These are phyloP conservation scores for Mycalesis mineus DNA, from an alignment of 2,888 invertebrate species.

Conservation along the genomic window DNA sequence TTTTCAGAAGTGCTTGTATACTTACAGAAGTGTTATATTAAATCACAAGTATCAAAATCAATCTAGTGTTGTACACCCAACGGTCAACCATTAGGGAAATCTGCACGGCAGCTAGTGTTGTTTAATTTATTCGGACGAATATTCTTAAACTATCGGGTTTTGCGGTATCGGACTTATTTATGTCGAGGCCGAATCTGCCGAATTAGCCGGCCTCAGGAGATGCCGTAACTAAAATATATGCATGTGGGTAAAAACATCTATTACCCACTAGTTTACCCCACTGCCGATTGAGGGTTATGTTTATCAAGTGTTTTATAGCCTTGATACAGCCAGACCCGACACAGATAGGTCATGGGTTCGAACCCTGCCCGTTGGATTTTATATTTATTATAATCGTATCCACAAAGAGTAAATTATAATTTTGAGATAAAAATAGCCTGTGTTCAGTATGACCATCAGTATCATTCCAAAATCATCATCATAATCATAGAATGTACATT, in stretches of 20 bases:
- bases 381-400: too few species aligned
- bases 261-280: neutral
- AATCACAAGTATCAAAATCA: slow-evolving; percentile 43
- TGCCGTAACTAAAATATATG: slow-evolving; percentile 24
- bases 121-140: slow-evolving; percentile 75
- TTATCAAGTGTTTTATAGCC: too few species aligned
- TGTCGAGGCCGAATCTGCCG: slow-evolving; percentile 38
- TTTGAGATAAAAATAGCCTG: too few species aligned
- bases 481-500: too few species aligned
- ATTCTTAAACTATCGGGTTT: slow-evolving; percentile 77
- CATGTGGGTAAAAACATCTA: slow-evolving; percentile 6
- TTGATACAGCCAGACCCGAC: too few species aligned
- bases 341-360: too few species aligned
- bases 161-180: slow-evolving; percentile 70
- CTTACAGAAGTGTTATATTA: neutral
- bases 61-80: slow-evolving; percentile 29
- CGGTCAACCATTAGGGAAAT: slow-evolving; percentile 76
- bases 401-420: too few species aligned
- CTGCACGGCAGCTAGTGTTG: slow-evolving; percentile 65
- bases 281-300: too few species aligned
- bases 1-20: too few species aligned
- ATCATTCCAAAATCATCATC: too few species aligned
- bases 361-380: too few species aligned
- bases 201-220: slow-evolving; percentile 37
- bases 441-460: too few species aligned